Evolutionary conservation across 2,113 vertebrate species (phyloP), one percentile per base, ranked within the genome.

Genomic region (Eonycteris spelaea): DNA sequence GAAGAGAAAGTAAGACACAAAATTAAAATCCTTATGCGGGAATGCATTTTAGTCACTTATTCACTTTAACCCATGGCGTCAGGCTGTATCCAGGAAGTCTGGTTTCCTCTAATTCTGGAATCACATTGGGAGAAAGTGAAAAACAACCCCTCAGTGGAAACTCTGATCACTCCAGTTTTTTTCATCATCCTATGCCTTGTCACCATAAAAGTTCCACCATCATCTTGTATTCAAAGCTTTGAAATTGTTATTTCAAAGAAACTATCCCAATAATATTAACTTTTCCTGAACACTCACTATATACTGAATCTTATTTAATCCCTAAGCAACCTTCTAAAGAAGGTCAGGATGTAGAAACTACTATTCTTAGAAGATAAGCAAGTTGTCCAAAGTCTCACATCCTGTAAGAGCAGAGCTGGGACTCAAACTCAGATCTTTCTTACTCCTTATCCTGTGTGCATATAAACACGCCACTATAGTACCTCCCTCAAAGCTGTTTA

Each of bases 161-260:
- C 18, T 78, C 40, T 61, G 26, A 53, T 40, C 21, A 14, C 18
- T n/a, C 28, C 22, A 7, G 26, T 61, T 89, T 15, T 15, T 89
- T 94, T 94, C 30, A 43, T 40, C 87, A n/a, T 82, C 59, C 77
- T 77, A 26, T 89, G 48, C 33, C 55, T 91, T 18, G 45, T 26
- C 33, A 65, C 53, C 8, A 78, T 13, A 18, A 15, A 71, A 90
- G 38, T n/a, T 73, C 24, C n/a, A 67, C 61, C 75, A 55, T 45
- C 22, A 40, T 84, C 40, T 87, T 80, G 3, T 70, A 55, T 74
- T 84, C 65, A 92, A 68, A 83, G 45, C 65, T 92, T 79, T 94
- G 48, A 86, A 38, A 73, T 30, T 61, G 53, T 77, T 82, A 78
- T 84, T 87, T 38, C 28, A 93, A 91, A 93, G 79, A 93, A 85